Evolutionary conservation across 2,888 invertebrate species (phyloP), one percentile per base, ranked within the genome.

Genomic region (Ditula angustiorana): DNA sequence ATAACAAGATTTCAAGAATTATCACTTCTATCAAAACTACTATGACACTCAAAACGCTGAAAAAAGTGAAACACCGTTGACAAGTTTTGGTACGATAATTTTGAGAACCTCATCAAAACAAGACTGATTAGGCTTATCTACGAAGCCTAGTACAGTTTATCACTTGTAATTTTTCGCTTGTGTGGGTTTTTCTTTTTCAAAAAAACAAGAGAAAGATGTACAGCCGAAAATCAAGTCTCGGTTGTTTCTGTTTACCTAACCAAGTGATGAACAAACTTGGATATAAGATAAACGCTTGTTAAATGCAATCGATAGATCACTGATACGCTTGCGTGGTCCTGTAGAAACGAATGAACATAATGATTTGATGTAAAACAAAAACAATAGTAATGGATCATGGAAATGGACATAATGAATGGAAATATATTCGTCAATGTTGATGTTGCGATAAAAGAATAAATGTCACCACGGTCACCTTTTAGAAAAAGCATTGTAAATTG

Each of bases 311-410:
- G 57, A 57, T 53, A 50, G 50, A 50, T 50, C 41, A 60, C 41
- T 49, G 23, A 55, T 33, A 56, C 57, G 62, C 28, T 52, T 57
- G 49, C 41, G 62, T 63, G 62, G 57, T 56, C 62, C 33, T 41
- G 41, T 63, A 63, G 57, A 35, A 57, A 63, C 56, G 50, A 57
- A 50, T 16, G 30, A 50, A 49, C 13, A 7, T 5, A 49, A 52
- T n/a, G 8, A 33, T 30, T 33, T 26, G n/a, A 33, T n/a, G 28
- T 50, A 28, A 49, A 11, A 21, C 33, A 16, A 10, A 26, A 49
- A 49, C 16, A 30, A 7, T 30, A 33, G 46, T 23, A 24, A n/a
- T 46, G 46, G 21, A n/a, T 21, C 7, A 8, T 19, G 26, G 46
- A n/a, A 10, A 1, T 46, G 46, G 24, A 24, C 24, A 28, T 49